These are phyloP conservation scores for Strigops habroptila DNA, from an alignment of 2,113 vertebrate genomes.

Conservation along the genomic window DNA sequence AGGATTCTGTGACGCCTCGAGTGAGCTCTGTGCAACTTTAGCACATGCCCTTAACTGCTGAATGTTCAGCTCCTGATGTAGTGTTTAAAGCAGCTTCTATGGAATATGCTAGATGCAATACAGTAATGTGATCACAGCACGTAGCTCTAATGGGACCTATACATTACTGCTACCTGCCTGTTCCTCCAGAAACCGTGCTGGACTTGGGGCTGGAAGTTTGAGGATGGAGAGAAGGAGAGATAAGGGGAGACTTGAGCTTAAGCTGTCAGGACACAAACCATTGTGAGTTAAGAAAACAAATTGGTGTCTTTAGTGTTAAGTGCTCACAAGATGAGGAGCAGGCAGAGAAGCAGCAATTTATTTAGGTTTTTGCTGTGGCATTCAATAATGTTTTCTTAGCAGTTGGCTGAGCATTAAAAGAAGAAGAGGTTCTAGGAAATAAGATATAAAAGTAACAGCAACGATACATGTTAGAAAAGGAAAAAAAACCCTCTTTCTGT, in stretches of 20 bases:
- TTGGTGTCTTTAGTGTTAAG: neutral
- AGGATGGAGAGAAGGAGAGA: neutral
- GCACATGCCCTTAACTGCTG: no score
- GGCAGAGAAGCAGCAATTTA: neutral
- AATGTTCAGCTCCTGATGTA: neutral
- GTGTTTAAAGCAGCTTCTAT: neutral
- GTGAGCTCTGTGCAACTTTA: neutral
- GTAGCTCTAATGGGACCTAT: fast-evolving
- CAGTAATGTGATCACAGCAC: fast-evolving
- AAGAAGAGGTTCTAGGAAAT: neutral
- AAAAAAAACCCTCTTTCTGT: neutral
- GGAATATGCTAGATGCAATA: neutral
- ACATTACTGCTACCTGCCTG: fast-evolving
- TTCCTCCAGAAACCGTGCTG: neutral
- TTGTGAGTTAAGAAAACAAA: fast-evolving
- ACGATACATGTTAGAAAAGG: neutral
- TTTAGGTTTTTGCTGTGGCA: neutral
- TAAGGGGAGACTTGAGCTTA: neutral
- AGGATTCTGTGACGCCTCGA: fast-evolving
- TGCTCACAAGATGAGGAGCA: neutral
- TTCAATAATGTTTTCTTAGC: neutral
- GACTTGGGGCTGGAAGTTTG: neutral
- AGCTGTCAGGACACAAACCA: neutral
- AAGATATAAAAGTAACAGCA: neutral
- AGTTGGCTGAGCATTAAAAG: neutral